Conservation (phyloP, 2,113 vertebrate species). For the Fulmarus glacialis region DNA sequence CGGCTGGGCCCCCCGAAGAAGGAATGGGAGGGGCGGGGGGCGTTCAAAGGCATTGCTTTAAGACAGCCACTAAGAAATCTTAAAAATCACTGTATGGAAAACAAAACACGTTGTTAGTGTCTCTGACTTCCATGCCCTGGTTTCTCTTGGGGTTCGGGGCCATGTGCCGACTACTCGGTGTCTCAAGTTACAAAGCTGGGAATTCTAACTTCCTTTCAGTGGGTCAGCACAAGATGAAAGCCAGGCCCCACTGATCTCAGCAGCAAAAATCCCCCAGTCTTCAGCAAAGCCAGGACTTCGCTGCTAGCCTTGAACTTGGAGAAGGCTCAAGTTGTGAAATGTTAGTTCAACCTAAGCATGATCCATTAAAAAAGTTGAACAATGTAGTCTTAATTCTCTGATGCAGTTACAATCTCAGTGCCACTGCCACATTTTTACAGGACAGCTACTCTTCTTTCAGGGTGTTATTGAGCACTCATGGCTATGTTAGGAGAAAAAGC, state of each 20-base stretch:
- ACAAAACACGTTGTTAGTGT: background rate
- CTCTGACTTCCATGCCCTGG: background rate
- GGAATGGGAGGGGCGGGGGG: background rate
- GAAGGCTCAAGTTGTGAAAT: background rate
- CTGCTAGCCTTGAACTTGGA: background rate
- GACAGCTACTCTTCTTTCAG: background rate
- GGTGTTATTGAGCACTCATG: accelerated
- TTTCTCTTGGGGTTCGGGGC: background rate
- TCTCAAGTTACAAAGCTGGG: background rate
- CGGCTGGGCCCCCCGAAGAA: background rate
- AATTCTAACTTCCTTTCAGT: background rate
- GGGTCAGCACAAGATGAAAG: background rate
- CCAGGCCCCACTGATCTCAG: background rate
- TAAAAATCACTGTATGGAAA: background rate
- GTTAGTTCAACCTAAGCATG: background rate
- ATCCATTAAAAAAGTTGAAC: background rate
- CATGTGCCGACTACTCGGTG: accelerated
- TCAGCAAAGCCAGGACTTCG: background rate
- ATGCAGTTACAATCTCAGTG: background rate
- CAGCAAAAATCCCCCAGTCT: background rate
- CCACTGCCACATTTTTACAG: background rate
- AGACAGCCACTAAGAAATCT: background rate
- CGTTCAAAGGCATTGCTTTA: background rate
- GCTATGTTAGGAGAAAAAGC: background rate
- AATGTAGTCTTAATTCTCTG: background rate